phyloP scores from a whole-genome alignment of 1,140 invertebrate species.

The Dryas iulia region DNA sequence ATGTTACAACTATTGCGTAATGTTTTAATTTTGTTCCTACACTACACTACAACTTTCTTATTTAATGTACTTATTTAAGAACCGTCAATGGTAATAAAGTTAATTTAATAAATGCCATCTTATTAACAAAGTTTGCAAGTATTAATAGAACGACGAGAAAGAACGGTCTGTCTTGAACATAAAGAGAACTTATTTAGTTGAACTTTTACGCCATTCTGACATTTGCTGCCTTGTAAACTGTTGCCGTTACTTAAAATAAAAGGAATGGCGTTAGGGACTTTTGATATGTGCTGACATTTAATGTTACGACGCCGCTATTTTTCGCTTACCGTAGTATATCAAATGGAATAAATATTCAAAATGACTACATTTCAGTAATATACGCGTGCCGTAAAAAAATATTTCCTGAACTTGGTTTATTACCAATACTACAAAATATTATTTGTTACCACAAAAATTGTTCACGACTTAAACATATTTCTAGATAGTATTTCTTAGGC shows the following conservation, averaged over 20 bases:
- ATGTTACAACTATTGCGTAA: too few relatives aligned
- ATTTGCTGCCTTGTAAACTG: background rate
- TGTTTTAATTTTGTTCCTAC: too few relatives aligned
- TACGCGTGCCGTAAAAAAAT: too few relatives aligned
- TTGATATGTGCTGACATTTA: slow-evolving; percentile 14
- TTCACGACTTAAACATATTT: too few relatives aligned
- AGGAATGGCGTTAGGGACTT: background rate
- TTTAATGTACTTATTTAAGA: background rate
- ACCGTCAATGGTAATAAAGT: background rate
- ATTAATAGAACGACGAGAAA: background rate
- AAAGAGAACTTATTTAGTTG: slow-evolving; percentile 5
- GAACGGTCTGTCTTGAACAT: background rate
- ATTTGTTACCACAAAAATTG: too few relatives aligned
- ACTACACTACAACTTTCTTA: too few relatives aligned
- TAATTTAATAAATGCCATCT: background rate
- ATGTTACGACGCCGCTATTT: slow-evolving; percentile 8
- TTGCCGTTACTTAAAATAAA: background rate
- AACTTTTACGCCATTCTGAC: slow-evolving; percentile 2
- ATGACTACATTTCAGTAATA: too few relatives aligned
- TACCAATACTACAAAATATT: too few relatives aligned
- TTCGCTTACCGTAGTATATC: slow-evolving; percentile 4
- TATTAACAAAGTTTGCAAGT: background rate
- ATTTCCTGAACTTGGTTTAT: too few relatives aligned
- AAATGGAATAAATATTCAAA: background rate
- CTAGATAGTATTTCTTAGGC: too few relatives aligned